Conservation (phyloP, 2,113 vertebrate genomes). For the Oryzias celebensis region DNA sequence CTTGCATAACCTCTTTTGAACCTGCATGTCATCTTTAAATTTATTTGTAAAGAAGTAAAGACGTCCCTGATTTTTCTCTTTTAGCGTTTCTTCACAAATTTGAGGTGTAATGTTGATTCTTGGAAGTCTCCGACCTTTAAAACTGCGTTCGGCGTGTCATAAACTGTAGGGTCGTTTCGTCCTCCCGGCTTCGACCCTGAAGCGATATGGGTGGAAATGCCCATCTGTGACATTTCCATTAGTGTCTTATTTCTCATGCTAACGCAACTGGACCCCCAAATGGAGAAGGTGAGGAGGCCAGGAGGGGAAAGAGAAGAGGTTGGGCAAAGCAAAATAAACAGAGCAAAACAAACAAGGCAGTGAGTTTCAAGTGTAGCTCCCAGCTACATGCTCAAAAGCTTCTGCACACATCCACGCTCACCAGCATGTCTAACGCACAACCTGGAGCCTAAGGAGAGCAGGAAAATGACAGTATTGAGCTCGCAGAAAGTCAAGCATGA, state of each 20-base stretch:
- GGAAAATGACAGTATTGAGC: slow-evolving; percentile 29
- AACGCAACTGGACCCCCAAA: slow-evolving; percentile 12
- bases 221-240: slow-evolving; percentile 16
- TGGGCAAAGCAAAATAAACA: slow-evolving; percentile 60
- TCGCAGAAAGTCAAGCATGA: slow-evolving; percentile 20
- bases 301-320: slow-evolving; percentile 30
- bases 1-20: too few relatives aligned
- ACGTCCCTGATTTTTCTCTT: too few relatives aligned
- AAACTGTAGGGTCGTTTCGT: neutral
- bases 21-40: too few relatives aligned
- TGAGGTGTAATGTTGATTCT: too few relatives aligned
- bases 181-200: neutral
- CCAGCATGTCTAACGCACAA: slow-evolving; percentile 29
- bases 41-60: too few relatives aligned
- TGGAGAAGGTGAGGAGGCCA: slow-evolving; percentile 35
- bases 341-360: slow-evolving; percentile 64
- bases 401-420: slow-evolving; percentile 6
- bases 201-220: slow-evolving; percentile 11
- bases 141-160: neutral
- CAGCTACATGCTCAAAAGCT: slow-evolving; percentile 38
- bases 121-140: neutral
- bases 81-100: too few relatives aligned
- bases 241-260: slow-evolving; percentile 30
- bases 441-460: slow-evolving; percentile 23
- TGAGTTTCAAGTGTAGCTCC: slow-evolving; percentile 50